Evolutionary conservation across 2,113 vertebrate genomes (phyloP).

Genomic region (Pristiophorus japonicus): DNA sequence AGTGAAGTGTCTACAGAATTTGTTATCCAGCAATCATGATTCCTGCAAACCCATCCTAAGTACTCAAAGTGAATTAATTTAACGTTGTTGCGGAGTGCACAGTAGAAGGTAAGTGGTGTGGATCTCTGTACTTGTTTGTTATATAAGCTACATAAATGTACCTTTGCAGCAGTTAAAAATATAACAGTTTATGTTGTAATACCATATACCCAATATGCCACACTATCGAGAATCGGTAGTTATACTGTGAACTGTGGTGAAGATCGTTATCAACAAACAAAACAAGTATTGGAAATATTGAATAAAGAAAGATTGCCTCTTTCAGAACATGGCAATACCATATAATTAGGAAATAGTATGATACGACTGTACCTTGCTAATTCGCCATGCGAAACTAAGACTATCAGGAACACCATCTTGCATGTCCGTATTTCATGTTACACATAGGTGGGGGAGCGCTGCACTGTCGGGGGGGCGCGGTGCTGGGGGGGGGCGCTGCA

Average conservation of each 20-base stretch:
- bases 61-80: background rate
- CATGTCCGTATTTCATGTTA: background rate
- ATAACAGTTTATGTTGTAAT: background rate
- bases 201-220: background rate
- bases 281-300: background rate
- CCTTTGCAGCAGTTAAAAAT: background rate
- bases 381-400: background rate
- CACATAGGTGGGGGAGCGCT: no score
- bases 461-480: no score
- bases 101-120: background rate
- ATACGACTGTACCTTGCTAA: background rate
- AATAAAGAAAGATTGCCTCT: background rate
- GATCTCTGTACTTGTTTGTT: background rate
- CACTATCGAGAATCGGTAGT: background rate
- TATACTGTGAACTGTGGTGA: background rate
- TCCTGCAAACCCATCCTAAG: background rate
- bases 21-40: background rate
- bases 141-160: background rate
- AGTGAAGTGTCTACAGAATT: background rate
- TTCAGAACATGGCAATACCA: background rate
- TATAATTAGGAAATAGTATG: background rate
- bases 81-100: background rate
- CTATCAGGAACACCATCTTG: background rate
- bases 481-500: no score
- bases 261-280: background rate